phyloP scores from a whole-genome alignment of 2,113 vertebrate species.

The Pluvianellus socialis region DNA sequence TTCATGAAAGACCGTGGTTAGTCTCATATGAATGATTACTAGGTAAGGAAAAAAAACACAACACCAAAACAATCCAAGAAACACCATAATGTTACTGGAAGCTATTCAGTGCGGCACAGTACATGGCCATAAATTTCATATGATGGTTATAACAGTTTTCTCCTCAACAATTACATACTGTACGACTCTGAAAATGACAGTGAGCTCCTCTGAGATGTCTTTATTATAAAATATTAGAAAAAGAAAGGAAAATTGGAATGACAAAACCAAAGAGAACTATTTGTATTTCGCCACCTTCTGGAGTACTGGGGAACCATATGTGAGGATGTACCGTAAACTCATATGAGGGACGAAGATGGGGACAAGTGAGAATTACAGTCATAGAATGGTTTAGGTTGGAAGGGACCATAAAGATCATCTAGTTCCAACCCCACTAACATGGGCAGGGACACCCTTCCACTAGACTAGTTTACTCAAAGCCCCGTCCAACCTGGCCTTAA shows the following conservation, averaged over 20 bases:
- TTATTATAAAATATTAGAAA: not conserved
- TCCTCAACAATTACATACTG: slow-evolving; percentile 55
- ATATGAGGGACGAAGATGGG: fast-evolving
- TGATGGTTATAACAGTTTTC: slow-evolving; percentile 30
- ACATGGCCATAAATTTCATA: slow-evolving; percentile 16
- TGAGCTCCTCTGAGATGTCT: slow-evolving; percentile 7
- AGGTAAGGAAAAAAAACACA: not conserved
- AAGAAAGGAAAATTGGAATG: not conserved
- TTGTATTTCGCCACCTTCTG: not conserved
- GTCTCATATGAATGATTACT: not conserved
- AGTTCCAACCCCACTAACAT: not conserved
- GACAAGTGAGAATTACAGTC: not conserved
- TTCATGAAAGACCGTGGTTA: not conserved
- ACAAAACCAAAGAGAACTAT: not conserved
- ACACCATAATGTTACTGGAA: not conserved
- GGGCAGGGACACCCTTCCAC: not conserved
- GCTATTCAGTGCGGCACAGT: not conserved
- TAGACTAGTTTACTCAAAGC: not conserved
- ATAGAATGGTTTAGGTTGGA: not conserved
- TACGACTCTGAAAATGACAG: slow-evolving; percentile 50
- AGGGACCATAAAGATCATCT: not conserved
- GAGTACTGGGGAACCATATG: not conserved
- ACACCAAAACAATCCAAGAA: not conserved
- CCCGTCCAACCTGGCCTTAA: not conserved
- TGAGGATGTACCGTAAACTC: not conserved